Evolutionary conservation across 2,113 vertebrate genomes (phyloP).

Genomic region (Trichechus manatus): DNA sequence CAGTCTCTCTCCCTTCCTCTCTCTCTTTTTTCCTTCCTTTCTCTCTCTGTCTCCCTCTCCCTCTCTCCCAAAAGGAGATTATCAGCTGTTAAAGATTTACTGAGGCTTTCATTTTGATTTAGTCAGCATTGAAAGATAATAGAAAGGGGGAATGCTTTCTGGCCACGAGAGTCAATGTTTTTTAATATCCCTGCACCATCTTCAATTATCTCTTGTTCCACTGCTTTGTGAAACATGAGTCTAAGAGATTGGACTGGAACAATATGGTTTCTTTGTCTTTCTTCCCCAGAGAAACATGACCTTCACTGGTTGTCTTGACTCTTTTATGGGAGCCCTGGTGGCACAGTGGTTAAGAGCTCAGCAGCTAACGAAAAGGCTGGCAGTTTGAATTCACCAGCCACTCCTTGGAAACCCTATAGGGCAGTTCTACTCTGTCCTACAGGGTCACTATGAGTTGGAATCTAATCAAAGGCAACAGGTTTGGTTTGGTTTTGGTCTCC

Average conservation of each 20-base stretch:
- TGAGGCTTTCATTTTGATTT: slow-evolving; percentile 25
- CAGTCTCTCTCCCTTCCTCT: accelerated
- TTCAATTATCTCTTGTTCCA: background rate
- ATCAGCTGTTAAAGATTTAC: background rate
- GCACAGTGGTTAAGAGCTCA: too few species aligned
- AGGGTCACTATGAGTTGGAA: too few species aligned
- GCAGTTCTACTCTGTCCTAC: too few species aligned
- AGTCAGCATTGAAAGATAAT: background rate
- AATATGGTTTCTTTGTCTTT: background rate
- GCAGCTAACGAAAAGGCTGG: too few species aligned
- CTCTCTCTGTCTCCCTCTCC: background rate
- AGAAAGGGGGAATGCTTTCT: background rate
- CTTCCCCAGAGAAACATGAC: background rate
- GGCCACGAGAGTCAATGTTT: background rate
- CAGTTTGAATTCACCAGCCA: too few species aligned
- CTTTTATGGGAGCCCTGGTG: background rate
- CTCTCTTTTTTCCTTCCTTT: background rate
- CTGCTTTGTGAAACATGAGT: background rate
- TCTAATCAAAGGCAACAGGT: too few species aligned
- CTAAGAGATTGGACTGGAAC: background rate
- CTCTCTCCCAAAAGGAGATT: background rate
- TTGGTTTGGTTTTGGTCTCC: too few species aligned
- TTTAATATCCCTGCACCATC: background rate
- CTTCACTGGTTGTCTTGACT: background rate
- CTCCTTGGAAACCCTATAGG: too few species aligned